Percentiles rank a stretch among this genome's conserved stretches.
Conservation (phyloP, 2,113 vertebrate genomes). For the Ciconia maguari region DNA sequence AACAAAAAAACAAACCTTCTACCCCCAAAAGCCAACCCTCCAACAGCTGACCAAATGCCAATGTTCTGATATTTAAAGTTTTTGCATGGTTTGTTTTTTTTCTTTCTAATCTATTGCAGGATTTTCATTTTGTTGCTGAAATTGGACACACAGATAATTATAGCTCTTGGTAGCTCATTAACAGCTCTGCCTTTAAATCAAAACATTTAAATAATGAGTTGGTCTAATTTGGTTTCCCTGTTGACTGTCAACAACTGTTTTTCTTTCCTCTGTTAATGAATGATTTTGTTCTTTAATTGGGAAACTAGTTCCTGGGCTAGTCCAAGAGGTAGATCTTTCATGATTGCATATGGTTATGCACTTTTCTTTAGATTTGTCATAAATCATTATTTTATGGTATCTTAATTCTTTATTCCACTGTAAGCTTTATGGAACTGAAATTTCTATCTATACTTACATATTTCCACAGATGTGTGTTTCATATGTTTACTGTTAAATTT, state of each 20-base stretch:
- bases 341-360: background rate
- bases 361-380: background rate
- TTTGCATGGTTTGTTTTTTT: background rate
- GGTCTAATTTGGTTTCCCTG: conserved; percentile 50
- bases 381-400: background rate
- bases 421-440: background rate
- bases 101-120: background rate
- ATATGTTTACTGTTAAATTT: background rate
- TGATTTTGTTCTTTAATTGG: background rate
- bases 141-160: conserved; percentile 38
- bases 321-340: background rate
- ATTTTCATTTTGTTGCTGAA: conserved; percentile 31
- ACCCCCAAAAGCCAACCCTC: background rate
- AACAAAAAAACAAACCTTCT: background rate
- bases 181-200: conserved; percentile 31
- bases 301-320: background rate
- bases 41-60: background rate
- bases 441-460: background rate
- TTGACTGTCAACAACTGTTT: conserved; percentile 27
- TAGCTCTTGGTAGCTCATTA: conserved; percentile 53
- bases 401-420: background rate
- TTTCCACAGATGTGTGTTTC: background rate
- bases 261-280: conserved; percentile 29
- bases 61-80: background rate
- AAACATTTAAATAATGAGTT: conserved; percentile 56